Evolutionary conservation across 2,797 vertebrate species (phyloP).

Genomic region (Dallia pectoralis): DNA sequence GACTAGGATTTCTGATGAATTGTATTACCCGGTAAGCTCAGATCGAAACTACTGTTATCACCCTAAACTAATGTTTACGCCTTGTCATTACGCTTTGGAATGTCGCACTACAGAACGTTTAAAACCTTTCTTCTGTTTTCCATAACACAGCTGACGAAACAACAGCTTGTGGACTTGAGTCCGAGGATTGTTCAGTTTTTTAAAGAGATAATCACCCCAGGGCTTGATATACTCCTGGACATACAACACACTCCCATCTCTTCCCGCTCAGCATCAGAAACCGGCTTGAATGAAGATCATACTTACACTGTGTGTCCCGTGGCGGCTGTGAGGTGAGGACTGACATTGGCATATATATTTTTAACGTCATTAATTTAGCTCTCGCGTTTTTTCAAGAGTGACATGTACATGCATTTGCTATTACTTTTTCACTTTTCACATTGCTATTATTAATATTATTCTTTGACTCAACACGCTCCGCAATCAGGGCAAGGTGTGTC

Average conservation of each 20-base stretch:
- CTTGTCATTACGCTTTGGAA: neutral
- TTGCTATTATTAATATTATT: neutral
- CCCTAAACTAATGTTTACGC: neutral
- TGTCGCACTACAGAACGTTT: neutral
- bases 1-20: neutral
- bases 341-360: neutral
- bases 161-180: neutral
- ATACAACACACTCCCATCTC: neutral
- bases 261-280: neutral
- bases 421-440: no score
- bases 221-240: neutral
- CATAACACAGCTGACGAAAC: neutral
- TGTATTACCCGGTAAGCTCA: conserved; percentile 2
- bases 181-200: neutral
- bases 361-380: no score
- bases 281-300: neutral
- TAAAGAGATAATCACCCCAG: neutral
- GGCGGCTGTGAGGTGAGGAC: neutral
- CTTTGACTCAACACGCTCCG: neutral
- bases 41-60: neutral
- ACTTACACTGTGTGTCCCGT: neutral
- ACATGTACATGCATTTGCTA: no score
- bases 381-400: no score
- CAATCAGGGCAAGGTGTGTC: neutral
- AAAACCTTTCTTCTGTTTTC: neutral